Base-by-base conservation (phyloP, 2,888 invertebrate genomes). In the Cantharis nigra region DNA sequence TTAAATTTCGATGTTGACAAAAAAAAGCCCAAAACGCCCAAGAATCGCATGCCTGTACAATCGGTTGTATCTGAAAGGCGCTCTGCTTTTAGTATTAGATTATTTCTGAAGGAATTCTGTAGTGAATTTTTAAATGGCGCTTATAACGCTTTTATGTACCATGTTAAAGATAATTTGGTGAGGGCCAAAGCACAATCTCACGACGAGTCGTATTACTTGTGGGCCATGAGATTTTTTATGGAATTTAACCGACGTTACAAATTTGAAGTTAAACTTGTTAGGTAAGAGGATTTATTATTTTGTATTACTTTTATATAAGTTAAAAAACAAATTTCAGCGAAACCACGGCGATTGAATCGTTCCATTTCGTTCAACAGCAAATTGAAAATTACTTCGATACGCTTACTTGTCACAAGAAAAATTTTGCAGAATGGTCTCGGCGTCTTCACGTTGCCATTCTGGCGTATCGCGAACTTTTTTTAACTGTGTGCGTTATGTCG, bases 161-260 rank as follows among this genome's bases (percentile, higher is more conserved):
- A 95, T 87, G 95, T 97, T 11, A 95, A 96, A 88, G 95, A 95
- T 85, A 92, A 92, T 70, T 89, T 95, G 80, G 92, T 93, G 28
- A 90, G 92, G 78, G 91, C 91, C 4, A 91, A 93, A 82, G 92
- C 93, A 0, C 94, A 95, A 86, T 92, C 93, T 73, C 93, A 97
- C 87, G 98, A 98, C 89, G 97, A 98, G 87, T 95, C 96, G 0
- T 98, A 97, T 88, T 97, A 98, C 88, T 90, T 98, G 80, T 98
- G 98, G 97, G 94, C 96, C 9, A 91, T 98, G 83, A 93, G 95
- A 85, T 98, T 98, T 90, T 98, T 98, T 89, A 98, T 98, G 97
- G 97, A 97, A 89, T 98, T 98, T 89, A 98, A 98, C 90, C 93
- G 98, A 81, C 91, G 93, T 84, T 94, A 96, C 87, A 93, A 95